Base-by-base conservation (phyloP, 2,113 vertebrate species). In the Siniperca knerii region DNA sequence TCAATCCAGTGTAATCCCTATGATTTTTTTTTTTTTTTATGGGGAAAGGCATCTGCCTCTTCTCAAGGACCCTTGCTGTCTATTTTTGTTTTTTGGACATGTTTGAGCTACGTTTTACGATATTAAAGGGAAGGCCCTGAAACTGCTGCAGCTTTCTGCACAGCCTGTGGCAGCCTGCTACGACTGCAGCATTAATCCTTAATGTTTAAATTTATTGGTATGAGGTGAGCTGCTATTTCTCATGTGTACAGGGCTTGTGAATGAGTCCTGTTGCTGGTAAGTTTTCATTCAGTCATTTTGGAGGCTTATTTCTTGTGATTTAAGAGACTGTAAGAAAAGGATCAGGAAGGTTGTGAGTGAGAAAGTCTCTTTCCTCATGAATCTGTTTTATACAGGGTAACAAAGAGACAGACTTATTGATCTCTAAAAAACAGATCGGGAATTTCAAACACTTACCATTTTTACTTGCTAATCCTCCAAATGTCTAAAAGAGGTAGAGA, bases 31-130 rank as follows among this genome's bases (percentile, higher is more conserved):
- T 1, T 77, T 21, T 61, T 55, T 71, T 75, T 58, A 2, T 29
- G 13, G 18, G 25, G 55, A 2, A 21, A 29, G 42, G 16, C 4
- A 3, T 55, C 54, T 72, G 40, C 23, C 21, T 35, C 25, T 46
- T 69, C 16, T 75, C 50, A 76, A 72, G 60, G 62, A 70, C 65
- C 40, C 54, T 42, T 46, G 29, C 21, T 60, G 67, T 77, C 72
- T 71, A 55, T 25, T 75, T 85, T 29, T 55, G 13, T 44, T 55
- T 44, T 35, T 57, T 25, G 10, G 29, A 42, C n/a, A 29, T 16
- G 57, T 67, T 72, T 54, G 44, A 57, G 48, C 82, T 87, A 61
- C 1, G 48, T 67, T 48, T 57, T 48, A 48, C 69, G 78, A 75
- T 67, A 18, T 52, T 37, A 65, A 25, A 52, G 16, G 29, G 46